Percentiles rank a stretch among this genome's conserved stretches.
phyloP scores from a whole-genome alignment of 2,113 vertebrate species.

The Piliocolobus tephrosceles region DNA sequence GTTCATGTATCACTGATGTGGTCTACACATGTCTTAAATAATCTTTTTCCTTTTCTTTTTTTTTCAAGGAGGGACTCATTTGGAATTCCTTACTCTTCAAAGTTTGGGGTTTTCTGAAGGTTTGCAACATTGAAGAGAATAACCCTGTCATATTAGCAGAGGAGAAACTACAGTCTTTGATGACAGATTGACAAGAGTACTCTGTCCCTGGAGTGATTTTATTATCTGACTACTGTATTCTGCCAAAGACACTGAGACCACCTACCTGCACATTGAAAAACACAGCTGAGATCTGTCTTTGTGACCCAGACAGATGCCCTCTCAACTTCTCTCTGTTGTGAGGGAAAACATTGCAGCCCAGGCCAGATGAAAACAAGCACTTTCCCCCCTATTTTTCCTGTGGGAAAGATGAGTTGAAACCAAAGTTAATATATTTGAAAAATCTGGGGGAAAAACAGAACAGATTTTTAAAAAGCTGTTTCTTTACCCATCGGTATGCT shows the following conservation, averaged over 20 bases:
- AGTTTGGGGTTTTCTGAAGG: constrained; percentile 45
- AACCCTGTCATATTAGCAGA: constrained; percentile 40
- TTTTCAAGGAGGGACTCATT: constrained; percentile 52
- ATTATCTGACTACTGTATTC: constrained; percentile 46
- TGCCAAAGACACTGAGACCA: constrained; percentile 48
- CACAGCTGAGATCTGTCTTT: constrained; percentile 64
- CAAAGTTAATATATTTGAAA: constrained; percentile 78
- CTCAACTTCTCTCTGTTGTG: constrained; percentile 45
- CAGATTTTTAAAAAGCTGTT: constrained; percentile 63
- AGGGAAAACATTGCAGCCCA: constrained; percentile 49
- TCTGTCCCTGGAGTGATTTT: constrained; percentile 65
- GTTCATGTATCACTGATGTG: constrained; percentile 62
- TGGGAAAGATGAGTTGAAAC: constrained; percentile 71
- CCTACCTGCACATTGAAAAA: constrained; percentile 38
- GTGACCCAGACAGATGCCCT: constrained; percentile 47
- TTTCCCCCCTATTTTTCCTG: constrained; percentile 47
- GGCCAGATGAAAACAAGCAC: constrained; percentile 64
- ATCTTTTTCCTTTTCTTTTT: constrained; percentile 65
- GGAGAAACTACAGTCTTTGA: constrained; percentile 16
- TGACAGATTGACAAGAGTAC: constrained; percentile 44
- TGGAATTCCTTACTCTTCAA: constrained; percentile 57
- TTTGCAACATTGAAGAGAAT: constrained; percentile 59
- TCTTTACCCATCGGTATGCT: constrained; percentile 64
- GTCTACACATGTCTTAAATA: constrained; percentile 58
- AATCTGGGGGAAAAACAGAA: constrained; percentile 72